Conservation (phyloP, 2,113 vertebrate species). For the Grammomys dolichurus region DNA sequence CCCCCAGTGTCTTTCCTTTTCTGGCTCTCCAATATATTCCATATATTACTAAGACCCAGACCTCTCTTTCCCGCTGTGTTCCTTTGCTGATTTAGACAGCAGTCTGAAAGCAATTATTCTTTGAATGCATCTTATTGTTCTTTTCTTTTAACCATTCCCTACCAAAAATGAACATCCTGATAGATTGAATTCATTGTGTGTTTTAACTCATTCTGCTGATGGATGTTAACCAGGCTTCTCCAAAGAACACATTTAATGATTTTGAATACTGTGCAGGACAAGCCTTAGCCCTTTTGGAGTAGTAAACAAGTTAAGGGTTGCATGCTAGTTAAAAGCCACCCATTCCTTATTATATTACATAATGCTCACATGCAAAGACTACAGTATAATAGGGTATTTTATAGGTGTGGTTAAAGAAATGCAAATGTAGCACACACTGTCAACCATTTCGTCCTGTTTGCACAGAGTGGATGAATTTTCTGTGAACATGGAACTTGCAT, state of each 20-base stretch:
- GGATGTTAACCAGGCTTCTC: conserved; percentile 16
- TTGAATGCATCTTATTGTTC: background rate
- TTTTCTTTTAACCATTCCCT: background rate
- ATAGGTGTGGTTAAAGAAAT: conserved; percentile 39
- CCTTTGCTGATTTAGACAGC: background rate
- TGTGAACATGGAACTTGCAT: conserved; percentile 20
- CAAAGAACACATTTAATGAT: conserved; percentile 37
- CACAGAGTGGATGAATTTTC: conserved; percentile 38
- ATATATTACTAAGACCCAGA: background rate
- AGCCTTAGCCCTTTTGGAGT: conserved; percentile 40
- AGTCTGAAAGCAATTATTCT: conserved; percentile 4
- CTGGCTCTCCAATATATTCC: conserved; percentile 52
- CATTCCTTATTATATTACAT: conserved; percentile 12
- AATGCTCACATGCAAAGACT: background rate
- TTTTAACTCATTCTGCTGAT: conserved; percentile 70
- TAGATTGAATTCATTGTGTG: conserved; percentile 61
- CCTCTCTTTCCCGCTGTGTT: conserved; percentile 26
- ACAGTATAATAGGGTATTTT: background rate
- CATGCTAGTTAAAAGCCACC: conserved; percentile 35
- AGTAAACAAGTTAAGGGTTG: conserved; percentile 57
- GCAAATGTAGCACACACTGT: background rate
- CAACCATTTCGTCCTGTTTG: background rate
- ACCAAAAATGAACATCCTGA: background rate
- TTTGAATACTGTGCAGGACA: conserved; percentile 14
- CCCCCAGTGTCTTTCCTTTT: conserved; percentile 59